Evolutionary conservation across 2,797 vertebrate genomes (phyloP).

Genomic region (Apogon hyalosoma): DNA sequence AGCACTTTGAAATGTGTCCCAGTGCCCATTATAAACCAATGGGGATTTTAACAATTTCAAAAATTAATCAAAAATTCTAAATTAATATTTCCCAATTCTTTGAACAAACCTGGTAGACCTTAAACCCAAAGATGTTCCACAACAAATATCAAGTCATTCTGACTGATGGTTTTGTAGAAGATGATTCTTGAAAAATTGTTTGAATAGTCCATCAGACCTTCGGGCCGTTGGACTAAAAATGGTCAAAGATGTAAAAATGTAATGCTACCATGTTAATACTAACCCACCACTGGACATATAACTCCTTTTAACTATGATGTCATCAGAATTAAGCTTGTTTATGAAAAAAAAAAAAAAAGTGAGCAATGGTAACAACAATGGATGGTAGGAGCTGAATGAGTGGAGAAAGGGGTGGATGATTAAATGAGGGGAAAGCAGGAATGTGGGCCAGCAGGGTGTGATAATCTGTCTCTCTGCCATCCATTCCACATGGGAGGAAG

Average conservation of each 20-base stretch:
- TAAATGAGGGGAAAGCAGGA: conserved; percentile 49
- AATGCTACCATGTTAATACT: not conserved
- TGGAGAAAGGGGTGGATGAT: conserved; percentile 47
- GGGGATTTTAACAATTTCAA: too few relatives aligned
- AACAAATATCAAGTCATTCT: too few relatives aligned
- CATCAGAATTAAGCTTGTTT: conserved; percentile 17
- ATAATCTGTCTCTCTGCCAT: conserved; percentile 71
- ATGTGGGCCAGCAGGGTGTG: conserved; percentile 77
- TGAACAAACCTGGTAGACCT: too few relatives aligned
- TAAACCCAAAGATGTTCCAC: too few relatives aligned
- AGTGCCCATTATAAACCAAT: too few relatives aligned
- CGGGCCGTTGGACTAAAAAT: too few relatives aligned
- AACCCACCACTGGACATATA: not conserved
- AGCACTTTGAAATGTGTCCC: too few relatives aligned
- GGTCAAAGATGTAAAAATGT: not conserved
- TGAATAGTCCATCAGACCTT: too few relatives aligned
- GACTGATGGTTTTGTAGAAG: too few relatives aligned
- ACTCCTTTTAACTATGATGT: not conserved
- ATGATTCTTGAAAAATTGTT: too few relatives aligned
- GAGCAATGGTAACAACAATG: conserved; percentile 10
- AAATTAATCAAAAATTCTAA: too few relatives aligned
- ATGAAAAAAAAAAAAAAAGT: conserved; percentile 7
- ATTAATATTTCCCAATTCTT: too few relatives aligned
- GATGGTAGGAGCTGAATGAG: conserved; percentile 7
- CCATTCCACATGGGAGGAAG: conserved; percentile 60